A percentile compares a stretch with the other conserved stretches of the same genome.
Conservation (phyloP, 1,140 invertebrate species). For the Spodoptera litura region DNA sequence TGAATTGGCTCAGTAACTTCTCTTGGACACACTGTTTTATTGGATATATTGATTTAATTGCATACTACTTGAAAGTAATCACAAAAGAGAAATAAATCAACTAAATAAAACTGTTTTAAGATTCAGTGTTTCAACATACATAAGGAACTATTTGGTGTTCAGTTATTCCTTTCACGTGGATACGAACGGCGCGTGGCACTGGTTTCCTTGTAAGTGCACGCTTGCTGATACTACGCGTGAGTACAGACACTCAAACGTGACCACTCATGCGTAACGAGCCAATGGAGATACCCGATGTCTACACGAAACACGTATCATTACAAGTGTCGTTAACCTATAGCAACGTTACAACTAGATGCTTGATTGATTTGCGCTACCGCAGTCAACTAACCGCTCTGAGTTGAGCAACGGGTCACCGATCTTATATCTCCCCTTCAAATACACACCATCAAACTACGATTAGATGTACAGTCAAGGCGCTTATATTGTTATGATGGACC, state of each 20-base stretch:
- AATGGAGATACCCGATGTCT: slow-evolving; percentile 26
- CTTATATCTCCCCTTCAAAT: background rate
- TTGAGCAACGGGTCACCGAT: slow-evolving; percentile 27
- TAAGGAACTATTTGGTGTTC: background rate
- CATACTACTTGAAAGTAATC: background rate
- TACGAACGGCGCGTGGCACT: slow-evolving; percentile 11
- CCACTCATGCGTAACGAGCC: slow-evolving; percentile 44
- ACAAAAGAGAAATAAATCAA: background rate
- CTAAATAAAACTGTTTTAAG: background rate
- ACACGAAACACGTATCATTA: slow-evolving; percentile 33
- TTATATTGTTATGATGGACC: too few relatives aligned
- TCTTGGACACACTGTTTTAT: background rate
- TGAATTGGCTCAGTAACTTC: background rate
- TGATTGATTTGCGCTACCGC: slow-evolving; percentile 20
- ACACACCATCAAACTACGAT: background rate
- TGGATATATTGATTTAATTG: slow-evolving; percentile 10
- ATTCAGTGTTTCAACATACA: background rate
- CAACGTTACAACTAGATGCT: slow-evolving; percentile 2
- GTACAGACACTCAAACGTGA: slow-evolving; percentile 13
- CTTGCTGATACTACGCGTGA: background rate
- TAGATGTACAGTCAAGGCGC: too few relatives aligned
- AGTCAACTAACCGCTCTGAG: background rate
- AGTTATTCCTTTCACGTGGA: slow-evolving; percentile 20
- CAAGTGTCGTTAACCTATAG: slow-evolving; percentile 29
- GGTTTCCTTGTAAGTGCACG: slow-evolving; percentile 14